These are phyloP conservation scores for Carposina sasakii DNA, from an alignment of 1,140 invertebrate species.

Conservation along the genomic window DNA sequence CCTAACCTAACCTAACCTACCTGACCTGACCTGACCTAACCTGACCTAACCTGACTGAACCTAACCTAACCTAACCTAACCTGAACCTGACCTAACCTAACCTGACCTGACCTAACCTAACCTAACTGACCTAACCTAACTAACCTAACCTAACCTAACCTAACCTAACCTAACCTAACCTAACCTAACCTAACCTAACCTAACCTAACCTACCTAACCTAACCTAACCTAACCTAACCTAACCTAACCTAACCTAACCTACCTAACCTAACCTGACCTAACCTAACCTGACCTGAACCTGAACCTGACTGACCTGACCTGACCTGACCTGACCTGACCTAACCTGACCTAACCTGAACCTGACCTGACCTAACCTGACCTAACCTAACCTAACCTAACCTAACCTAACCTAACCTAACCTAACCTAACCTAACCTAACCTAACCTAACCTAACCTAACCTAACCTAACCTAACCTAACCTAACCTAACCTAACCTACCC, in stretches of 20 bases:
- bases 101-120: constrained; percentile 13
- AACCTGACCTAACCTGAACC: constrained; percentile 18
- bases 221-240: too few relatives aligned
- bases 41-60: constrained; percentile 1
- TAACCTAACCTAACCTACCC: constrained; percentile 14
- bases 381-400: constrained; percentile 17
- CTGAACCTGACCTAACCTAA: constrained; percentile 18
- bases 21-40: too few relatives aligned
- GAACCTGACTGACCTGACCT: constrained; percentile 14
- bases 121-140: constrained; percentile 17
- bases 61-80: constrained; percentile 8
- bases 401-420: constrained; percentile 16
- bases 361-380: constrained; percentile 9
- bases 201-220: too few relatives aligned
- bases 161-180: constrained; percentile 31
- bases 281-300: constrained; percentile 1
- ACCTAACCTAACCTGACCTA: too few relatives aligned
- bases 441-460: constrained; percentile 30
- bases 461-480: constrained; percentile 13
- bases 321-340: constrained; percentile 21
- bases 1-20: too few relatives aligned
- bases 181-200: constrained; percentile 24
- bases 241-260: too few relatives aligned
- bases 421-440: constrained; percentile 29
- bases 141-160: constrained; percentile 26